Percentiles rank a stretch among this genome's conserved stretches.
These are phyloP conservation scores for Dipodomys ordii DNA, from an alignment of 2,113 vertebrate genomes.

Conservation along the genomic window DNA sequence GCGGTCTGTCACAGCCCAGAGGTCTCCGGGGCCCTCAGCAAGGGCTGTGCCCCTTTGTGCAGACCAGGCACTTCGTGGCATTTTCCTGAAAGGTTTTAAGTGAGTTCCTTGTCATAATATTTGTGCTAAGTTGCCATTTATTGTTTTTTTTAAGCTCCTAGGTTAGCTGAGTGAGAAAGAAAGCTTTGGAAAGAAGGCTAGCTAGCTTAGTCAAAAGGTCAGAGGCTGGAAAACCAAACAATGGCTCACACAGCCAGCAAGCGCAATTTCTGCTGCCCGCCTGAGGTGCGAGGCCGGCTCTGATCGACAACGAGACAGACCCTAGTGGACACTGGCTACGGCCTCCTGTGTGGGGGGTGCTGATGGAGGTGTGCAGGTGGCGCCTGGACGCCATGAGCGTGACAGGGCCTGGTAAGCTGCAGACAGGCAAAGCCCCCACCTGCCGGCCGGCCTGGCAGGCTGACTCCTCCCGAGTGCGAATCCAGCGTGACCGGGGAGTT, in stretches of 20 bases:
- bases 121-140: constrained; percentile 76
- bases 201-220: constrained; percentile 87
- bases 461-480: background rate
- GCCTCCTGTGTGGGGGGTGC: background rate
- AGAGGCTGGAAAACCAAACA: constrained; percentile 82
- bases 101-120: constrained; percentile 85
- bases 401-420: fast-evolving
- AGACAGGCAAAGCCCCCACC: background rate
- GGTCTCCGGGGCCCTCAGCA: constrained; percentile 47
- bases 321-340: background rate
- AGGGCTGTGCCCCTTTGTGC: constrained; percentile 41
- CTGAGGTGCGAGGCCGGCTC: too few species aligned
- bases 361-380: fast-evolving
- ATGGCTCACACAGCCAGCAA: background rate
- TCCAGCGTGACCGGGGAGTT: background rate
- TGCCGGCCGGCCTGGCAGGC: fast-evolving
- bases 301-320: background rate
- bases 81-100: constrained; percentile 83
- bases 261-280: background rate
- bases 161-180: constrained; percentile 53
- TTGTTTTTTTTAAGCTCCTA: constrained; percentile 78
- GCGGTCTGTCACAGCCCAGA: background rate
- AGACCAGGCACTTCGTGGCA: constrained; percentile 74
- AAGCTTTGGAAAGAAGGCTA: constrained; percentile 71
- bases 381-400: fast-evolving